phyloP scores from a whole-genome alignment of 1,140 invertebrate species.

The Drosophila insularis region DNA sequence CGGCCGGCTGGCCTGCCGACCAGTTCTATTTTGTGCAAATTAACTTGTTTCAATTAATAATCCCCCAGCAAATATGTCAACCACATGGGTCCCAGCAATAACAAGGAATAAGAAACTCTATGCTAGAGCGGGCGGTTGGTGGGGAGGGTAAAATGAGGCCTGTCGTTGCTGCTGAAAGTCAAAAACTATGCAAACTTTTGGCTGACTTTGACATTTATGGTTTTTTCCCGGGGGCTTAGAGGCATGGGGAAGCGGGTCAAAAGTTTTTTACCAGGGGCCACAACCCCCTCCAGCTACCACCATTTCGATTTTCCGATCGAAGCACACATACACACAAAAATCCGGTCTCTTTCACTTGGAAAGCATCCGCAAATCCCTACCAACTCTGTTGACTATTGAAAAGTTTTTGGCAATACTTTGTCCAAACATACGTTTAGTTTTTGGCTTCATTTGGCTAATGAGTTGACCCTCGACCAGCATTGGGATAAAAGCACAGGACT shows the following conservation, averaged over 20 bases:
- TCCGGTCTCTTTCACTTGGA: neutral
- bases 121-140: neutral
- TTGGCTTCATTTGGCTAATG: constrained; percentile 76
- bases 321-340: neutral
- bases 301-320: constrained; percentile 65
- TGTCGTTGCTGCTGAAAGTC: constrained; percentile 63
- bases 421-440: constrained; percentile 66
- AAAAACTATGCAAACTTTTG: constrained; percentile 81
- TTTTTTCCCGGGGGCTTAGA: constrained; percentile 54
- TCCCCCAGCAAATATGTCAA: constrained; percentile 82
- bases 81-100: constrained; percentile 50
- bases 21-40: constrained; percentile 73
- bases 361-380: neutral
- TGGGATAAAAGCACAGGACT: too few species aligned
- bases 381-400: constrained; percentile 42
- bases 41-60: constrained; percentile 82
- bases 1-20: constrained; percentile 15
- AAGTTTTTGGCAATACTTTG: constrained; percentile 66
- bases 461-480: constrained; percentile 52
- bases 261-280: constrained; percentile 53
- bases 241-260: constrained; percentile 21
- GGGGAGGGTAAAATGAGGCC: constrained; percentile 3
- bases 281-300: neutral
- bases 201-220: constrained; percentile 81
- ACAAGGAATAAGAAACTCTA: constrained; percentile 28